These are phyloP conservation scores for Melipona quadrifasciata DNA, from an alignment of 1,140 invertebrate species.

Conservation along the genomic window DNA sequence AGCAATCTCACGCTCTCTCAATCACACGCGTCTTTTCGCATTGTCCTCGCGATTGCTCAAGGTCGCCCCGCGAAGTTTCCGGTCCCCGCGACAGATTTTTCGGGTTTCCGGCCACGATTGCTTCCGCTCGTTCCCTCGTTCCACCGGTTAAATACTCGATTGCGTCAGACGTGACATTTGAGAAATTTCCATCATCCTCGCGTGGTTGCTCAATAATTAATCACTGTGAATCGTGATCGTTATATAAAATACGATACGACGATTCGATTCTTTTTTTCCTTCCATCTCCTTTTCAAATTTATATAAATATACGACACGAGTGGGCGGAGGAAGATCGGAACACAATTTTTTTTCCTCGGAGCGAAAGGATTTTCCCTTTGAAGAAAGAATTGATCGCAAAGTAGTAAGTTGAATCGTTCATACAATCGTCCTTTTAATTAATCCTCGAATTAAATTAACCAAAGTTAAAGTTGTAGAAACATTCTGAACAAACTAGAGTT, in stretches of 20 bases:
- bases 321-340: no score
- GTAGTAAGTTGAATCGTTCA: no score
- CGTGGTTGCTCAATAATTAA: neutral
- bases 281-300: neutral
- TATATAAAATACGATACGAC: neutral
- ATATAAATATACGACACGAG: neutral
- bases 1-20: neutral
- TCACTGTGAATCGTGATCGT: neutral
- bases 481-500: no score
- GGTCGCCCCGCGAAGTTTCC: conserved; percentile 21
- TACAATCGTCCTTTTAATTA: no score
- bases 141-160: neutral
- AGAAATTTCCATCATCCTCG: neutral
- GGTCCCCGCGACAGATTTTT: conserved; percentile 1
- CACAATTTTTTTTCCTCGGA: no score
- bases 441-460: no score
- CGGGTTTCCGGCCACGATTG: neutral
- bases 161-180: neutral
- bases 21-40: conserved; percentile 1
- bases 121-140: neutral
- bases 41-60: conserved; percentile 9
- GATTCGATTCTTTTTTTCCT: neutral
- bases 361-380: no score
- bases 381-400: no score
- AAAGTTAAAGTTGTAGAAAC: no score